Evolutionary conservation across 2,797 vertebrate species (phyloP).

Genomic region (Leptatherina wallacei): DNA sequence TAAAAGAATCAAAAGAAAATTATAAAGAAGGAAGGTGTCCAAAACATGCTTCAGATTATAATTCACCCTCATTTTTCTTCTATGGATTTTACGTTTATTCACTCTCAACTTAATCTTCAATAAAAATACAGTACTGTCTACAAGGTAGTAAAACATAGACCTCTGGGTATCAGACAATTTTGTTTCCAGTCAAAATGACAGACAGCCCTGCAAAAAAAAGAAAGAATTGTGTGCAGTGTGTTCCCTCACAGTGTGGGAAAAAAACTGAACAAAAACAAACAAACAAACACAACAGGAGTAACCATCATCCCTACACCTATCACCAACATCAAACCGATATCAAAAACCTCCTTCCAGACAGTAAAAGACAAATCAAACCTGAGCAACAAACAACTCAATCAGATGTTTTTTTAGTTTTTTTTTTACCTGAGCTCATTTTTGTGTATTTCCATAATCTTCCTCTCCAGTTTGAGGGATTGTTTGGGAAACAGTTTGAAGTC

Average conservation of each 20-base stretch:
- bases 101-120: conserved; percentile 13
- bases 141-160: neutral
- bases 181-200: conserved; percentile 21
- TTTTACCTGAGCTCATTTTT: conserved; percentile 93
- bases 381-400: neutral
- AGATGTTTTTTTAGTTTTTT: conserved; percentile 50
- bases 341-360: conserved; percentile 16
- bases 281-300: conserved; percentile 20
- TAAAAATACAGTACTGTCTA: conserved; percentile 3
- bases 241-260: conserved; percentile 17
- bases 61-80: conserved; percentile 26
- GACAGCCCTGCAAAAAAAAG: conserved; percentile 13
- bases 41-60: conserved; percentile 18
- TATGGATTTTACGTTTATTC: conserved; percentile 31
- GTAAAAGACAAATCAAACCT: conserved; percentile 9
- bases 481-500: conserved; percentile 98
- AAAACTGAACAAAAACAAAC: no score
- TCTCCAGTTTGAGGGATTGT: conserved; percentile 95
- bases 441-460: conserved; percentile 96
- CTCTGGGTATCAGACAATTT: conserved; percentile 25
- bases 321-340: conserved; percentile 34
- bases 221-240: conserved; percentile 16
- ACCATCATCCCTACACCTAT: conserved; percentile 28
- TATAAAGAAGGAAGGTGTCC: neutral
- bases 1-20: neutral